Conservation (phyloP, 2,113 vertebrate species). For the Urocolius indicus region DNA sequence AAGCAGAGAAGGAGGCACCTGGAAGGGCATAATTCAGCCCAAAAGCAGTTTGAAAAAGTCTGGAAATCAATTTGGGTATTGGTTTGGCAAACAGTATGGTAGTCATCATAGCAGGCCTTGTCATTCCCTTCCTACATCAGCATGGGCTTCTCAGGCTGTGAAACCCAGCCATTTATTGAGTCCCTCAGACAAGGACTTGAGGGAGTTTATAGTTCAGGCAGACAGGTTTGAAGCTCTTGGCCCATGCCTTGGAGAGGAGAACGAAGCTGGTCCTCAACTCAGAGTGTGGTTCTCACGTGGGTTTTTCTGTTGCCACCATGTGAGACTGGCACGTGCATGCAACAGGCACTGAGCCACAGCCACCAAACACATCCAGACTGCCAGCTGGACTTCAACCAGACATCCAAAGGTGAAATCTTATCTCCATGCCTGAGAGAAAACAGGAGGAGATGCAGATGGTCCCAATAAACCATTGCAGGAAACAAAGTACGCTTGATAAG, state of each 20-base stretch:
- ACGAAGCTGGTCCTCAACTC: background rate
- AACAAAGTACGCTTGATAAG: slow-evolving; percentile 73
- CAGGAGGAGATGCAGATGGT: slow-evolving; percentile 70
- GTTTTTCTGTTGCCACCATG: slow-evolving; percentile 58
- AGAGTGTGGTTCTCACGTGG: slow-evolving; percentile 35
- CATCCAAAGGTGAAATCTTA: slow-evolving; percentile 74
- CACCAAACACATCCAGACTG: slow-evolving; percentile 63
- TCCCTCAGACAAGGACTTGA: background rate
- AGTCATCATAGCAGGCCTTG: background rate
- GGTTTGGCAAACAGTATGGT: background rate
- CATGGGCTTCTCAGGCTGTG: background rate
- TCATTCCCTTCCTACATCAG: background rate
- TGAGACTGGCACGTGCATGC: slow-evolving; percentile 35
- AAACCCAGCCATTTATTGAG: background rate
- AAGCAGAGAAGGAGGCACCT: background rate
- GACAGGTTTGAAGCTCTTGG: background rate
- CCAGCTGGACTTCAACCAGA: slow-evolving; percentile 72
- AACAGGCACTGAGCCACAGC: slow-evolving; percentile 60
- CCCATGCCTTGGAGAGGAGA: slow-evolving; percentile 4
- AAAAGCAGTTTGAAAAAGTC: background rate
- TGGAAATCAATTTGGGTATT: background rate
- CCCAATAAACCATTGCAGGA: slow-evolving; percentile 67
- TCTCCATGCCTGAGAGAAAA: slow-evolving; percentile 72
- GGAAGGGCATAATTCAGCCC: background rate
- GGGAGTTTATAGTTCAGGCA: background rate